Conservation (phyloP, 2,113 vertebrate genomes). For the Ptilorrhoa leucosticta region DNA sequence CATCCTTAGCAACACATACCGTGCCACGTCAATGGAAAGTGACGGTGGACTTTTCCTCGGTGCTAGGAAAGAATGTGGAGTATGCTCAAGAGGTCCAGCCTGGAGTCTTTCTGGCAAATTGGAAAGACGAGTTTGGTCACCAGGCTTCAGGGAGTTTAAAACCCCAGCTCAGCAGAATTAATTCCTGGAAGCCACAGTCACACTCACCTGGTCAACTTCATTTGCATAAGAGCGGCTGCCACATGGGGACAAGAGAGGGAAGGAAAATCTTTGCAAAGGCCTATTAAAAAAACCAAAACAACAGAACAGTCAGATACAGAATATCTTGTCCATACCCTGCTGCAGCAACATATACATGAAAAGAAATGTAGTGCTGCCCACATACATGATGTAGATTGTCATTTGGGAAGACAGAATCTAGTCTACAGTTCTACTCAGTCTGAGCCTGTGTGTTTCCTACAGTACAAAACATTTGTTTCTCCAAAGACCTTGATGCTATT, state of each 20-base stretch:
- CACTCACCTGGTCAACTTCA: constrained; percentile 69
- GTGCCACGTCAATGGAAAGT: constrained; percentile 14
- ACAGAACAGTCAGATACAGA: background rate
- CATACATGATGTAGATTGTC: background rate
- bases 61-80: constrained; percentile 3
- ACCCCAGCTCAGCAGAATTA: background rate
- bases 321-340: background rate
- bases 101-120: background rate
- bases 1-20: background rate
- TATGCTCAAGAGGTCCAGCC: background rate
- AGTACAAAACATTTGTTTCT: background rate
- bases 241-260: background rate
- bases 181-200: background rate
- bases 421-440: background rate
- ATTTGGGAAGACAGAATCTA: background rate
- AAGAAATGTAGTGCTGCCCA: background rate
- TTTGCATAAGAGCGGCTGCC: constrained; percentile 51
- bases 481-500: constrained; percentile 11
- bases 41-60: too few relatives aligned
- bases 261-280: background rate
- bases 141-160: background rate
- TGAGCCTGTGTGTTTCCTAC: background rate
- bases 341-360: background rate
- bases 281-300: constrained; percentile 37
- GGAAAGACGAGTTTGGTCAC: background rate